Evolutionary conservation across 1,140 invertebrate species (phyloP), one percentile per base, ranked within the genome.

Genomic region (Aphelenchoides avenae): DNA sequence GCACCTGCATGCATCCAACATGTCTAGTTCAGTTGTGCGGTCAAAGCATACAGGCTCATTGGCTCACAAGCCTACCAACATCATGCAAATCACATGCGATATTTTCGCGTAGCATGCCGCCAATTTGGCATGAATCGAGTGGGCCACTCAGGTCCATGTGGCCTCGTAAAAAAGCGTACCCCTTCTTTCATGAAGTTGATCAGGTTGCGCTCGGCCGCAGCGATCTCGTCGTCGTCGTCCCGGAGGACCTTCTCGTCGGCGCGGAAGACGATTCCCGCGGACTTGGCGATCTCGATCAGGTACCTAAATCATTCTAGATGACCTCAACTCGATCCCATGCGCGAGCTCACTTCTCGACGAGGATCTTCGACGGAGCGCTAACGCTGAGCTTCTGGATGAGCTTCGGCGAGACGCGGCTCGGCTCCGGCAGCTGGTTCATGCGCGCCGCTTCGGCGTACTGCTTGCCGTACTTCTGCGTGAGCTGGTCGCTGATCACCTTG

Each of bases 321-420:
- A 36, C 13, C 13, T 36, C 11, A 13, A n/a, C 11, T 36, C 13
- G 11, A 13, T 61, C n/a, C 11, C 29, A 20, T 60, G 46, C 43
- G 68, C 91, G 87, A 20, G 91, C 78, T 80, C 92, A 95, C 72
- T 89, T 90, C 78, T 99, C 95, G 40, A 98, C 88, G 7, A 99
- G 80, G 50, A 95, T 79, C 77, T 94, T 96, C 0, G 91, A 89
- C 2, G 95, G 95, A 37, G 91, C 90, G 71, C 95, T 90, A 2
- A 98, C 86, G 34, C 88, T 86, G 77, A 99, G 82, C 81, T 97
- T 97, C 71, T 94, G 89, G 78, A 93, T 91, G 5, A 99, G 77
- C 79, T 96, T 95, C 61, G 92, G 87, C 71, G 89, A 94, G 26
- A 95, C 88, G 27, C 87, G 88, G 52, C 87, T 78, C 37, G 80